These are phyloP conservation scores for Leptura quadrifasciata DNA, from an alignment of 2,888 invertebrate genomes.

Conservation along the genomic window DNA sequence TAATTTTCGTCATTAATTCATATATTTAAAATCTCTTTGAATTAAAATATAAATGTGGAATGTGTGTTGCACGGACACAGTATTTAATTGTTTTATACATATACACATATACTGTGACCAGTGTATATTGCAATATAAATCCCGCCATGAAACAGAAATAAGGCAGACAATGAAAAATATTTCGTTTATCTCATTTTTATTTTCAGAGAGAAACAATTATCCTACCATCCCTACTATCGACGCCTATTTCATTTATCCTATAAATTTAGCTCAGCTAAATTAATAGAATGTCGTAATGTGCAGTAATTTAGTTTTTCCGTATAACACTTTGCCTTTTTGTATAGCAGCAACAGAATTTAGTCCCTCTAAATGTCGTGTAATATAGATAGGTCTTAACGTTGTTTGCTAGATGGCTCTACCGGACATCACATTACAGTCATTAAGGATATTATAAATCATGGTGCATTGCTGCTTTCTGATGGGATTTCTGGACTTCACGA, in stretches of 20 bases:
- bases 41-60: not conserved
- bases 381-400: slow-evolving; percentile 33
- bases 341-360: slow-evolving; percentile 28
- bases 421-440: slow-evolving; percentile 30
- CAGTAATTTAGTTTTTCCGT: slow-evolving; percentile 34
- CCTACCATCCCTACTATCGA: slow-evolving; percentile 14
- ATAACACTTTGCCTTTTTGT: slow-evolving; percentile 27
- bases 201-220: slow-evolving; percentile 8
- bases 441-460: slow-evolving; percentile 35
- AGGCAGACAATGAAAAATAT: not conserved
- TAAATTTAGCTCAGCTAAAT: slow-evolving; percentile 27
- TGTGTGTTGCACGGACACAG: not conserved
- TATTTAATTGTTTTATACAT: not conserved
- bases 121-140: not conserved
- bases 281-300: slow-evolving; percentile 32
- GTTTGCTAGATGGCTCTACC: slow-evolving; percentile 27
- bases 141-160: not conserved
- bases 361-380: slow-evolving; percentile 26
- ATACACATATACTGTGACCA: not conserved
- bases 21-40: too few relatives aligned
- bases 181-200: slow-evolving; percentile 7
- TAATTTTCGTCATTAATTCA: too few relatives aligned
- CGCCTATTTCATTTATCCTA: slow-evolving; percentile 6
- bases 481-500: slow-evolving; percentile 5
- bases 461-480: slow-evolving; percentile 10